Evolutionary conservation across 1,140 invertebrate species (phyloP).

Genomic region (Bombus polaris): DNA sequence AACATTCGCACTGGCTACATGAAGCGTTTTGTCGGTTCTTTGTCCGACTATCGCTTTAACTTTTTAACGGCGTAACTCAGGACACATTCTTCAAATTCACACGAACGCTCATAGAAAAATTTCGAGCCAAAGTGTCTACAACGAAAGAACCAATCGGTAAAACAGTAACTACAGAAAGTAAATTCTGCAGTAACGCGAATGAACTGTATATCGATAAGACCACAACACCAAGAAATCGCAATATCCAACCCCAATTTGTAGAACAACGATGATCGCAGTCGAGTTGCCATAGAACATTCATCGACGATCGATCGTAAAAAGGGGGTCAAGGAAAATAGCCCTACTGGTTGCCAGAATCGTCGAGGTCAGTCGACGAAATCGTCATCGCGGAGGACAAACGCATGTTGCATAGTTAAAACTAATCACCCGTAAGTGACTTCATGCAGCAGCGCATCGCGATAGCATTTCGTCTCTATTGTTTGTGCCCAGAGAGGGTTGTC

Average conservation of each 20-base stretch:
- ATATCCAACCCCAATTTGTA: background rate
- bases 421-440: conserved; percentile 22
- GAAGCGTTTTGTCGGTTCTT: too few species aligned
- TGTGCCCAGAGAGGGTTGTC: background rate
- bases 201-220: too few species aligned
- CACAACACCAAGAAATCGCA: background rate
- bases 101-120: too few species aligned
- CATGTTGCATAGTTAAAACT: conserved; percentile 38
- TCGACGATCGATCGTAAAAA: background rate
- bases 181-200: too few species aligned
- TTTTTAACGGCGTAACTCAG: too few species aligned
- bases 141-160: too few species aligned
- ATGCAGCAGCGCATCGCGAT: background rate
- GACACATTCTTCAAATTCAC: too few species aligned
- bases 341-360: too few species aligned
- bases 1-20: too few species aligned
- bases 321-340: background rate
- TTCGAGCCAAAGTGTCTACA: too few species aligned
- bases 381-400: background rate
- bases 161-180: too few species aligned
- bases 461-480: conserved; percentile 25
- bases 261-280: background rate
- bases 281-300: background rate
- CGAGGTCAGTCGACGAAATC: background rate
- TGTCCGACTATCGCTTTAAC: too few species aligned